Evolutionary conservation across 2,113 vertebrate species (phyloP).

Genomic region (Myanophis thanlyinensis): DNA sequence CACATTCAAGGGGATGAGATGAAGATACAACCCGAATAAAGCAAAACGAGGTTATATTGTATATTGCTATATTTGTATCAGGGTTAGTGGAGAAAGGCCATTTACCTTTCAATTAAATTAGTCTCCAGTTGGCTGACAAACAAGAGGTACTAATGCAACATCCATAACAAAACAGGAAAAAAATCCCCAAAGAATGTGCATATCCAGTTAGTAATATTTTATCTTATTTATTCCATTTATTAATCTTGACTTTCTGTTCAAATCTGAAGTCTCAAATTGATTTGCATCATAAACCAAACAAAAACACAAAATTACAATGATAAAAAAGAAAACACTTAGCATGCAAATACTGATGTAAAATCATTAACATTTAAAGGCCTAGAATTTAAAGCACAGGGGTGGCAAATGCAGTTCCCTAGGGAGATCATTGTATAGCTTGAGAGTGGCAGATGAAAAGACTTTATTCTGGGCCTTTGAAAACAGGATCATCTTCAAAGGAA

Average conservation of each 20-base stretch:
- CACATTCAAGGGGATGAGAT: too few relatives aligned
- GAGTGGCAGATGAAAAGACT: neutral
- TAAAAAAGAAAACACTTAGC: neutral
- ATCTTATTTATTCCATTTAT: neutral
- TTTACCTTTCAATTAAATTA: neutral
- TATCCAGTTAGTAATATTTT: neutral
- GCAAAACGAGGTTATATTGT: too few relatives aligned
- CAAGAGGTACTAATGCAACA: neutral
- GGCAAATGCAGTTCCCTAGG: neutral
- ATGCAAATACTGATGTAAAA: neutral
- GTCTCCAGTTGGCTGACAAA: neutral
- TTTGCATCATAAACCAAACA: neutral
- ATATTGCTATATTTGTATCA: neutral
- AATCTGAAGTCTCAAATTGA: neutral
- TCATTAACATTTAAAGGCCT: neutral
- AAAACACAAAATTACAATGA: neutral
- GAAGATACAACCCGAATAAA: too few relatives aligned
- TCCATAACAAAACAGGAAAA: neutral
- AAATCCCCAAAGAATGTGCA: neutral
- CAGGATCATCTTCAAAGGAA: neutral
- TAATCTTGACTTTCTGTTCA: neutral
- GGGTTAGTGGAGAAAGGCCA: too few relatives aligned
- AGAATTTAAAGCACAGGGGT: neutral
- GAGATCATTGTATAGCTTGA: neutral
- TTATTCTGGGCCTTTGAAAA: neutral